Percentiles rank a stretch among this genome's conserved stretches.
These are phyloP conservation scores for Lithodes maja DNA, from an alignment of 2,888 invertebrate genomes.

Conservation along the genomic window DNA sequence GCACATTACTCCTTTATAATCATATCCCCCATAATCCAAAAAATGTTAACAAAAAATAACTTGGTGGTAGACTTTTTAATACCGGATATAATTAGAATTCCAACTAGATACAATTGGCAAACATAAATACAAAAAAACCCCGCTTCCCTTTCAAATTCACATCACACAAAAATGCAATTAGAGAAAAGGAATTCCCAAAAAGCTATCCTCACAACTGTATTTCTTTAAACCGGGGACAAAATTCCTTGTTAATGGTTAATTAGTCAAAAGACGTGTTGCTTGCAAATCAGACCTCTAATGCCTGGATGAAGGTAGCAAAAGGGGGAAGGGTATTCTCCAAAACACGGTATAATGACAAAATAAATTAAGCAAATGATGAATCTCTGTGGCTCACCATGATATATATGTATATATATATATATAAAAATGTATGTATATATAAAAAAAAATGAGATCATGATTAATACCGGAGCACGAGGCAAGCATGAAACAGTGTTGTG, in stretches of 20 bases:
- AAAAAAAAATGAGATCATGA: slow-evolving; percentile 55
- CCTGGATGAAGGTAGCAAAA: slow-evolving; percentile 21
- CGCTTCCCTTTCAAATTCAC: no score
- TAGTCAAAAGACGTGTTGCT: slow-evolving; percentile 30
- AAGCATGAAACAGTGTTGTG: slow-evolving; percentile 54
- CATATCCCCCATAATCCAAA: no score
- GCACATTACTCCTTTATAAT: no score
- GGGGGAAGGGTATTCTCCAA: slow-evolving; percentile 10
- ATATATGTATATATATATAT: slow-evolving; percentile 2
- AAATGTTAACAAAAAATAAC: no score
- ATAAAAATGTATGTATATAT: background rate
- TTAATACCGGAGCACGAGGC: slow-evolving; percentile 40
- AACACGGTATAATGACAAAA: slow-evolving; percentile 31
- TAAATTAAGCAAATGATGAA: slow-evolving; percentile 35
- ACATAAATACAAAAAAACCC: no score
- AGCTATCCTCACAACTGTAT: no score
- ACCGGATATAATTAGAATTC: no score
- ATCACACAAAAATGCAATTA: no score
- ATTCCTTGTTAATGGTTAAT: background rate
- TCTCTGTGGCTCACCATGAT: slow-evolving; percentile 22
- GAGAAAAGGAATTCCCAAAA: no score
- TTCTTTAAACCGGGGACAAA: background rate
- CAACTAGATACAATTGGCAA: no score
- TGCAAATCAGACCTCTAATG: slow-evolving; percentile 42
- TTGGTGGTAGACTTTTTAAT: no score